Evolutionary conservation across 2,113 vertebrate genomes (phyloP).

Genomic region (Tachysurus fulvidraco): DNA sequence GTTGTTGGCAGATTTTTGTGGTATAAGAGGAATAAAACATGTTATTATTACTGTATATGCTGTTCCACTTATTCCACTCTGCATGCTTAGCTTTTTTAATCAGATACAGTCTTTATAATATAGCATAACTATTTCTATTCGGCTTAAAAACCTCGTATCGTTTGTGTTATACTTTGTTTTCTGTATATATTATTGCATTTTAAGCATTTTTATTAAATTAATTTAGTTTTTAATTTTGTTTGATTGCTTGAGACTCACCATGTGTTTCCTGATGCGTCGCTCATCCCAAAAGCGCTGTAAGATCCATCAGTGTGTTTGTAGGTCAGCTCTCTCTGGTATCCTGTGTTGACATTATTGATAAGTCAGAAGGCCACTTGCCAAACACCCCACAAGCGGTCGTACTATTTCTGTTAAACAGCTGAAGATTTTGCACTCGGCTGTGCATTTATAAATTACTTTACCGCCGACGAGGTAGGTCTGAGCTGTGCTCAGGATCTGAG

Average conservation of each 20-base stretch:
- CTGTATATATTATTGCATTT: neutral
- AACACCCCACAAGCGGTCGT: neutral
- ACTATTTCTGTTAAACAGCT: neutral
- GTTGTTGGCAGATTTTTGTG: too few relatives aligned
- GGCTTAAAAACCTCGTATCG: neutral
- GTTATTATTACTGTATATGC: too few relatives aligned
- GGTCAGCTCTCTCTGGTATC: slow-evolving; percentile 83
- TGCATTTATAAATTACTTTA: slow-evolving; percentile 15
- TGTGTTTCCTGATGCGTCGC: slow-evolving; percentile 79
- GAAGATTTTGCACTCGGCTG: neutral
- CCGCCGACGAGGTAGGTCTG: slow-evolving; percentile 35
- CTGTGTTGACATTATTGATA: slow-evolving; percentile 60
- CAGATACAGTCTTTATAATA: neutral
- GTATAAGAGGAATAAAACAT: too few relatives aligned
- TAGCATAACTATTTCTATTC: neutral
- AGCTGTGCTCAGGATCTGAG: slow-evolving; percentile 30
- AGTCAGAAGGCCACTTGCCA: neutral
- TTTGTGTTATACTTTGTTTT: neutral
- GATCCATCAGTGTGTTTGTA: slow-evolving; percentile 84
- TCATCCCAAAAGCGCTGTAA: slow-evolving; percentile 83
- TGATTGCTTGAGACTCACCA: slow-evolving; percentile 73
- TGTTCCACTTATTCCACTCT: too few relatives aligned
- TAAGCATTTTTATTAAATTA: too few relatives aligned
- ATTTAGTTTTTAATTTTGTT: neutral
- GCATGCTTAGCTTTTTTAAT: too few relatives aligned